Base-by-base conservation (phyloP, 1,140 invertebrate genomes). In the Panagrolaimus sp. region DNA sequence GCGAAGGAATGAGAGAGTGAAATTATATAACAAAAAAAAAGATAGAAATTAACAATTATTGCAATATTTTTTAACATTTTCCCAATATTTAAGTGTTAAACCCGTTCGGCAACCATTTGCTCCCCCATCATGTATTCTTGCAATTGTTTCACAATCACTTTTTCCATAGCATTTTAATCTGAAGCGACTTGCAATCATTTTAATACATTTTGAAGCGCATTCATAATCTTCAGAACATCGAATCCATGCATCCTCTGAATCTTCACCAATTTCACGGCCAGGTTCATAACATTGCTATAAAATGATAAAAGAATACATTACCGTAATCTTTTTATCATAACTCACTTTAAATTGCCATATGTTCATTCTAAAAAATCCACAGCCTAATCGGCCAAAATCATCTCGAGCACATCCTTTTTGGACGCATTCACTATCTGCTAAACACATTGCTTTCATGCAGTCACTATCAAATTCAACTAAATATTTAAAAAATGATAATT, bases 121-220 rank as follows among this genome's bases (percentile, higher is more conserved):
- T 31, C 84, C 84, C 9, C 84, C 84, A 63, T 85, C 84, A 69
- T 85, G 84, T 62, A 84, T 84, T 66, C 83, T 63, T 9, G 84
- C 84, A 31, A 83, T 73, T 11, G 81, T 79, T 64, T 82, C 80
- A 67, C 80, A 82, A 66, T 83, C 81, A 46, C 69, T 79, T 73
- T 82, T 82, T 16, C 80, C 80, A 45, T 82, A 82, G 43, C 80
- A 82, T 69, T 82, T 82, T 27, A 83, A 70, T 14, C 77, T 67
- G 68, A 83, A 82, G 23, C 78, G 73, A 31, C 62, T 73, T 14
- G 74, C 80, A 5, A 81, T 76, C 45, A 81, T 80, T 68, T 78
- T 75, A 53, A 82, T 83, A 66, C 80, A 82, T 44, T 74, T 77
- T 7, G 74, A 74, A 9, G 78, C 71, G 46, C 80, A 82, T 61